These are phyloP conservation scores for Diorhabda elongata DNA, from an alignment of 1,140 invertebrate genomes.

Conservation along the genomic window DNA sequence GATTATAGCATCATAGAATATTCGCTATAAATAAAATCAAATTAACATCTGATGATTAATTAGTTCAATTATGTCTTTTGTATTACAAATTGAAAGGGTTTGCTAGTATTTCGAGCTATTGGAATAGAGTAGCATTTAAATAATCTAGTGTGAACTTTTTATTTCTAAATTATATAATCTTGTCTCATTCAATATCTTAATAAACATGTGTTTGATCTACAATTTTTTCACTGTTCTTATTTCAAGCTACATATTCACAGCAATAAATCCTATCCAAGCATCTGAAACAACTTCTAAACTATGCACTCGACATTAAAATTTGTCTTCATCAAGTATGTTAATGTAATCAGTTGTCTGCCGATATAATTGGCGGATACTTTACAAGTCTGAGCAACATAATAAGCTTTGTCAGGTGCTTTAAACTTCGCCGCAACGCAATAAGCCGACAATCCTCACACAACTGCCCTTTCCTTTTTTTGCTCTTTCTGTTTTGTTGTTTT, in stretches of 20 bases:
- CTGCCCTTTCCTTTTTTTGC: neutral
- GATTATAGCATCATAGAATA: too few relatives aligned
- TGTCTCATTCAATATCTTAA: too few relatives aligned
- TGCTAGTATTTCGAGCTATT: too few relatives aligned
- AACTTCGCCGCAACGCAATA: neutral
- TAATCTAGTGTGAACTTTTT: too few relatives aligned
- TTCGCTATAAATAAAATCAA: too few relatives aligned
- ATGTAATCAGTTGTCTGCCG: slow-evolving; percentile 1
- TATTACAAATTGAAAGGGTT: too few relatives aligned
- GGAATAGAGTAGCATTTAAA: too few relatives aligned
- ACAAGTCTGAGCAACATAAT: slow-evolving; percentile 2
- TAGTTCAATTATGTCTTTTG: too few relatives aligned
- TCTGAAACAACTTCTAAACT: neutral
- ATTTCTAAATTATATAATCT: too few relatives aligned
- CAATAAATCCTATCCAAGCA: neutral
- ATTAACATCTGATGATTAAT: too few relatives aligned
- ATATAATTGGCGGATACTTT: slow-evolving; percentile 2
- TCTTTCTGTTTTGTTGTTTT: neutral
- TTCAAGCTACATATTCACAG: neutral
- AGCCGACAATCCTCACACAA: slow-evolving; percentile 1
- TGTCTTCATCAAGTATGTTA: neutral
- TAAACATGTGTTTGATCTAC: too few relatives aligned
- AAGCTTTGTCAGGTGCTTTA: slow-evolving; percentile 2
- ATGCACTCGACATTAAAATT: neutral
- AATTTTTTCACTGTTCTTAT: too few relatives aligned